Evolutionary conservation across 2,797 vertebrate species (phyloP), one percentile per base, ranked within the genome.

Genomic region (Chelon labrosus): DNA sequence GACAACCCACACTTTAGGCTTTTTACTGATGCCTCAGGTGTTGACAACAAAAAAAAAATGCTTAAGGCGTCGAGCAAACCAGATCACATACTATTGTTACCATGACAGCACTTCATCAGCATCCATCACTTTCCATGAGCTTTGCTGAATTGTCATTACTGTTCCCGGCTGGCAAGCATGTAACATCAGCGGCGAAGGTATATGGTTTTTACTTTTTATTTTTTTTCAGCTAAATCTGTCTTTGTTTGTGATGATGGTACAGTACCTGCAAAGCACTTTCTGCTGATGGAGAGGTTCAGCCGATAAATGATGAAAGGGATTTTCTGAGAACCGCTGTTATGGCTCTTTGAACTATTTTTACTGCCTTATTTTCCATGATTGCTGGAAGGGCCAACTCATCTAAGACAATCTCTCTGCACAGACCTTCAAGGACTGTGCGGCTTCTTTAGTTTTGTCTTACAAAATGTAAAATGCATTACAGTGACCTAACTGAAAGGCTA

Each of bases 301-400:
- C 89, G 91, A 94, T 93, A 91, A 92, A 93, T 92, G 91, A 94
- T 93, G 87, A 93, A 93, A 94, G 91, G 88, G 84, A 77, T 90
- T 85, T 90, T 92, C 84, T 69, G 82, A 90, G 89, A 88, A 90
- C 63, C 16, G 56, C 88, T 86, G 84, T 90, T 87, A 86, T 80
- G 84, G 82, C 85, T 90, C 91, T 93, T 93, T 94, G 88, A 92
- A 93, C 89, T 89, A 88, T 91, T 93, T 91, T 91, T 91, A 86
- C 85, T 84, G 83, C 80, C 78, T 92, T 91, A 89, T 93, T 93
- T 91, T 88, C 77, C 76, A 65, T 83, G 89, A 93, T 93, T 91
- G 91, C 87, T 82, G 73, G 83, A 88, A 92, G 84, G 85, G 88
- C 75, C 78, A 73, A 65, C 70, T 71, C 68, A 77, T 90, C 79